Evolutionary conservation across 2,797 vertebrate species (phyloP), one percentile per base, ranked within the genome.

Genomic region (Phylloscopus collybita): DNA sequence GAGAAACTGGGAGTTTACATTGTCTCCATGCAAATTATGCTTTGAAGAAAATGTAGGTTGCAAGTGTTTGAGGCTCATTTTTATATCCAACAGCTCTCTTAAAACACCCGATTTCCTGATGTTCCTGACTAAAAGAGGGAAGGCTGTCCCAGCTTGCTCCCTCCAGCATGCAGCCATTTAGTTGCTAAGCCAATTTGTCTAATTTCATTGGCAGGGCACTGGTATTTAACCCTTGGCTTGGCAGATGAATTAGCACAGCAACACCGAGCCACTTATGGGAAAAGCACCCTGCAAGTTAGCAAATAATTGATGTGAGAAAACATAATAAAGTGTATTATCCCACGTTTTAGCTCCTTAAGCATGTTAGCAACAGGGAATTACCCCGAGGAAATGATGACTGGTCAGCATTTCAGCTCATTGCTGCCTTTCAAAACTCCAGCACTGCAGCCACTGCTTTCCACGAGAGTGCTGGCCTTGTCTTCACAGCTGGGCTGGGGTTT

Each of bases 151-250:
- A 38, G 45, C 26, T 80, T 40, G 23, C 27, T 80, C 38, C 56
- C 90, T 88, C 25, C 65, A 94, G 92, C 40, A 57, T 2, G 57
- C 23, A 82, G 20, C 18, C 42, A 67, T 83, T 95, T 65, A 74
- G 26, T 29, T 69, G 59, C 32, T 80, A 80, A 76, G 44, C 67
- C 75, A 81, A 93, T 95, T 79, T 76, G 88, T 75, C 86, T 82
- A 80, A 93, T 89, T 83, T 69, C 36, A 79, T 86, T 93, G 72
- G 42, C 88, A 86, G 42, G 42, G 51, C 54, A 50, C 30, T 57
- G 67, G 27, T 80, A 79, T 86, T 60, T 92, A 92, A 91, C 80
- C 70, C 67, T 88, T 95, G 90, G 86, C 70, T 57, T 85, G 51
- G 76, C 59, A 91, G 61, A 72, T 40, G 60, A 95, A 59, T 85